Evolutionary conservation across 2,113 vertebrate species (phyloP).

Genomic region (Brachirus orientalis): DNA sequence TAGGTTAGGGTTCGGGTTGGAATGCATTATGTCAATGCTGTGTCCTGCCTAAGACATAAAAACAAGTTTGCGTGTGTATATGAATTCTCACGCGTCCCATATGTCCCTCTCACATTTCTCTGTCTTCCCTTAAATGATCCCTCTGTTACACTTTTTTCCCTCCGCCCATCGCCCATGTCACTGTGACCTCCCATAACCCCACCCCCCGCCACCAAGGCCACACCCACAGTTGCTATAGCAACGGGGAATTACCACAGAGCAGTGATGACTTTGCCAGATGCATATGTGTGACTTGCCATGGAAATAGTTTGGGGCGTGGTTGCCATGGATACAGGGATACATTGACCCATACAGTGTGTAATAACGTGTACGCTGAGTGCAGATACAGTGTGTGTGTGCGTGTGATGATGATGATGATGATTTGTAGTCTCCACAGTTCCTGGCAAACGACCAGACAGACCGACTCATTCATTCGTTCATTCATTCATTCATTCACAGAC

Average conservation of each 20-base stretch:
- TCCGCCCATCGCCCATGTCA: constrained; percentile 12
- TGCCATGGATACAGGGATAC: constrained; percentile 57
- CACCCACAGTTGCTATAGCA: constrained; percentile 64
- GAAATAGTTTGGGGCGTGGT: constrained; percentile 57
- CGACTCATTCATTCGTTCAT: constrained; percentile 10
- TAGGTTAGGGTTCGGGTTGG: too few relatives aligned
- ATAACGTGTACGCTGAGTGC: constrained; percentile 17
- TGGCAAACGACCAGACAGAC: constrained; percentile 4
- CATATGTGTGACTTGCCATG: constrained; percentile 36
- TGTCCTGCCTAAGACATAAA: too few relatives aligned
- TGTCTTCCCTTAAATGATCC: constrained; percentile 46
- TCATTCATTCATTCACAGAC: background rate
- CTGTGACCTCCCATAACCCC: background rate
- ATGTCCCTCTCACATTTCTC: constrained; percentile 41
- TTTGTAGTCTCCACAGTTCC: constrained; percentile 27
- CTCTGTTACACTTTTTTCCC: constrained; percentile 10
- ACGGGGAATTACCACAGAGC: constrained; percentile 62
- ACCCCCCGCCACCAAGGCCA: constrained; percentile 31
- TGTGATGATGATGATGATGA: constrained; percentile 13
- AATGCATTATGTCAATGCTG: too few relatives aligned
- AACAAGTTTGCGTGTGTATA: background rate
- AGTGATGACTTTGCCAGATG: constrained; percentile 65
- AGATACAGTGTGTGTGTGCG: constrained; percentile 10
- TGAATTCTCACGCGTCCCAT: constrained; percentile 16
- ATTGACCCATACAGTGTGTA: constrained; percentile 47